These are phyloP conservation scores for Orussus abietinus DNA, from an alignment of 1,140 invertebrate genomes.

Conservation along the genomic window DNA sequence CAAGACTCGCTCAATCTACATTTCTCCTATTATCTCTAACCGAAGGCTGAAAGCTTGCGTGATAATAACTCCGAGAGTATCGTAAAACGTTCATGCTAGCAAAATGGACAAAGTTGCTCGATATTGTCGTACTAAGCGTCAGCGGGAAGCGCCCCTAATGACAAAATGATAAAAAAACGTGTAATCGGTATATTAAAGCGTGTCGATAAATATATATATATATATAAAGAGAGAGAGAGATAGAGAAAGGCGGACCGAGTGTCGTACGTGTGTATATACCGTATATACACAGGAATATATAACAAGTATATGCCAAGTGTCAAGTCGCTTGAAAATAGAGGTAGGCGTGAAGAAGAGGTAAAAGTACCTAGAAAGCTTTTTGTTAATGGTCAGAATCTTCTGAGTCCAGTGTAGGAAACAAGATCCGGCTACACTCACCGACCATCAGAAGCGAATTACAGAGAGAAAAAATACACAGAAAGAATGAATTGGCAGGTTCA, in stretches of 20 bases:
- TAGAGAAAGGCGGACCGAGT: constrained; percentile 1
- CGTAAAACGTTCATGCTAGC: no score
- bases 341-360: constrained; percentile 20
- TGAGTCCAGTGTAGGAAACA: constrained; percentile 48
- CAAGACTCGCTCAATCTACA: no score
- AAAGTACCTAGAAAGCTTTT: constrained; percentile 49
- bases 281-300: no score
- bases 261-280: no score
- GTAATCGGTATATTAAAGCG: constrained; percentile 1
- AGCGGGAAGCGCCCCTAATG: neutral
- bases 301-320: no score
- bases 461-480: constrained; percentile 38
- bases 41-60: no score
- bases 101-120: no score
- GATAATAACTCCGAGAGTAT: no score
- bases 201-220: constrained; percentile 7
- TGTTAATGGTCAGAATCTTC: constrained; percentile 50
- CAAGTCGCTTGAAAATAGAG: no score
- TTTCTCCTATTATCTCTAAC: no score
- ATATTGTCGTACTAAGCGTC: no score
- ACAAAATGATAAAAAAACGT: neutral
- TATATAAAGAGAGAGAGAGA: neutral
- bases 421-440: constrained; percentile 47
- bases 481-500: constrained; percentile 34
- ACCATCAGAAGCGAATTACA: constrained; percentile 43